Evolutionary conservation across 2,113 vertebrate genomes (phyloP).

Genomic region (Podarcis raffonei): DNA sequence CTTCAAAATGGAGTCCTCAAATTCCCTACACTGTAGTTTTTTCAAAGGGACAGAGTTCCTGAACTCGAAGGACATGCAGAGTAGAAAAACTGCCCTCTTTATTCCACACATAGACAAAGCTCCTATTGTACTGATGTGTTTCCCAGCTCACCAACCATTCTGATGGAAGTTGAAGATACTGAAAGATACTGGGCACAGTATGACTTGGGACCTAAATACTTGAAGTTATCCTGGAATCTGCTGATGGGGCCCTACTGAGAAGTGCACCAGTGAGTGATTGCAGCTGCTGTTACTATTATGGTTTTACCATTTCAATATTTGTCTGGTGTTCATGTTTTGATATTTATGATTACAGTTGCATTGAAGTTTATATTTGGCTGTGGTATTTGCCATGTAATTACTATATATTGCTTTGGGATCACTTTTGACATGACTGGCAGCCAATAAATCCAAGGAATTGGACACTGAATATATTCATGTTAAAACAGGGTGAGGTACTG

Average conservation of each 20-base stretch:
- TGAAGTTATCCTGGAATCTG: no score
- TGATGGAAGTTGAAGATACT: neutral
- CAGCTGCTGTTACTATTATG: no score
- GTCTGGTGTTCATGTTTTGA: no score
- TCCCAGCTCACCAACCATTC: neutral
- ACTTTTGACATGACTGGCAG: no score
- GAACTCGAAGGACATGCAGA: neutral
- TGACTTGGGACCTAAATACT: no score
- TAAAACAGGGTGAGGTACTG: neutral
- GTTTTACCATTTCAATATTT: no score
- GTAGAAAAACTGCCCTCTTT: neutral
- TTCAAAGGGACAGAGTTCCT: neutral
- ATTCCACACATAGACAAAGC: neutral
- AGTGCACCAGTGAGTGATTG: no score
- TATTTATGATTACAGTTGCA: no score
- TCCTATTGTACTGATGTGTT: neutral
- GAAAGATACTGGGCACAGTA: neutral
- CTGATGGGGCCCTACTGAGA: no score
- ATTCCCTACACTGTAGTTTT: neutral
- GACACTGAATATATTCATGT: neutral
- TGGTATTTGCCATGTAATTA: no score
- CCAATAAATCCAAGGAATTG: neutral
- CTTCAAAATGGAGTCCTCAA: neutral
- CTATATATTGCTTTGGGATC: no score
- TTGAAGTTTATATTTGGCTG: no score